phyloP scores from a whole-genome alignment of 1,140 invertebrate genomes.

The Colletes latitarsis region DNA sequence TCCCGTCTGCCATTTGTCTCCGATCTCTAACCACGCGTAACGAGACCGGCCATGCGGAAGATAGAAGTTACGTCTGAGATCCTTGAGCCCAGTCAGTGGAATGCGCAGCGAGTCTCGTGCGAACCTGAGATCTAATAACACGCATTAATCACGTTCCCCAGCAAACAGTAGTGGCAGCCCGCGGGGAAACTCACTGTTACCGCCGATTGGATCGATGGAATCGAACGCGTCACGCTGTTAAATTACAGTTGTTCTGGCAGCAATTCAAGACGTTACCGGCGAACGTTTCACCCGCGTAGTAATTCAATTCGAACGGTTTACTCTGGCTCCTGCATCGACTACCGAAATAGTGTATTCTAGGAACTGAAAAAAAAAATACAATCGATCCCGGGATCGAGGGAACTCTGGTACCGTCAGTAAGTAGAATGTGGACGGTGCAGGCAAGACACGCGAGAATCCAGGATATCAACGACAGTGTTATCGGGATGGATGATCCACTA shows the following conservation, averaged over 20 bases:
- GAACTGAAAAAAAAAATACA: too few relatives aligned
- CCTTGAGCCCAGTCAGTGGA: conserved; percentile 49
- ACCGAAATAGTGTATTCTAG: conserved; percentile 6
- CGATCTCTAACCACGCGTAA: too few relatives aligned
- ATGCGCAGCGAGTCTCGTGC: conserved; percentile 31
- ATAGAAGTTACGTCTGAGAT: not conserved
- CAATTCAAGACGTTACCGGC: conserved; percentile 21
- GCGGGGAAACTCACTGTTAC: conserved; percentile 28
- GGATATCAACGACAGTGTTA: too few relatives aligned
- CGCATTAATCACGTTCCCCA: conserved; percentile 28
- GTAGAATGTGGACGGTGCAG: too few relatives aligned
- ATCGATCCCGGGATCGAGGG: too few relatives aligned
- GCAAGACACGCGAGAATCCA: too few relatives aligned
- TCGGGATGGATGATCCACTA: too few relatives aligned
- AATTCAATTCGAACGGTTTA: not conserved
- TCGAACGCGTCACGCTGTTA: not conserved
- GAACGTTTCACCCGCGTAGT: not conserved
- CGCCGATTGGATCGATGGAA: not conserved
- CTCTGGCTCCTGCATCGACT: not conserved
- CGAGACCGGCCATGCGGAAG: too few relatives aligned
- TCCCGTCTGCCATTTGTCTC: too few relatives aligned
- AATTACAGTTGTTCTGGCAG: conserved; percentile 28
- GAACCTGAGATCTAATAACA: conserved; percentile 32
- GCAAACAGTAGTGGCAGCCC: not conserved
- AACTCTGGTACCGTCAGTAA: too few relatives aligned